Conservation (phyloP, 1,140 invertebrate species). For the Pollicipes pollicipes region DNA sequence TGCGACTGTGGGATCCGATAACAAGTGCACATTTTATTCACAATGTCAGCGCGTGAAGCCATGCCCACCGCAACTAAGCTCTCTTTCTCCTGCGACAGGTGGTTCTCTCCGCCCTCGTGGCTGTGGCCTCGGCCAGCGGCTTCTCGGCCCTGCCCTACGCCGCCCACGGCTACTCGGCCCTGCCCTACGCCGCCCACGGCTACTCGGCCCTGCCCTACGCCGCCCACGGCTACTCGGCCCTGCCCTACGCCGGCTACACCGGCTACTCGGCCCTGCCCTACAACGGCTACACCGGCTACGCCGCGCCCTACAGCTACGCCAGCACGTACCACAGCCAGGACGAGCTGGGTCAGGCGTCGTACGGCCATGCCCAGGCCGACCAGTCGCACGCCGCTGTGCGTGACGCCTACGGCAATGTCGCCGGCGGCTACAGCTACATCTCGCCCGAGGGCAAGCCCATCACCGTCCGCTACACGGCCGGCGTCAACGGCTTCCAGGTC, state of each 20-base stretch:
- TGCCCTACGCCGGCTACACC: constrained; percentile 10
- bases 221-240: too few species aligned
- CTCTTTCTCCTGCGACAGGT: constrained; percentile 19
- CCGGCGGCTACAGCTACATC: constrained; percentile 10
- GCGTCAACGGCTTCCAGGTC: constrained; percentile 14
- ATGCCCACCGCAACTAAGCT: too few species aligned
- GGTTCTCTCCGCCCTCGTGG: constrained; percentile 22
- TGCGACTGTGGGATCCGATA: too few species aligned
- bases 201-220: too few species aligned
- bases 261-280: constrained; percentile 5
- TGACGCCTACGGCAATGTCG: constrained; percentile 10
- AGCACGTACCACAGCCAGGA: too few species aligned
- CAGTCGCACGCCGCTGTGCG: constrained; percentile 13
- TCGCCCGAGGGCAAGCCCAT: constrained; percentile 10
- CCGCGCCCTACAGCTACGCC: constrained; percentile 9
- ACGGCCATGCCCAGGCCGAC: constrained; percentile 10
- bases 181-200: constrained; percentile 7
- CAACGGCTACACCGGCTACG: constrained; percentile 5
- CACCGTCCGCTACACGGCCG: constrained; percentile 11
- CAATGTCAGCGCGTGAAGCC: too few species aligned
- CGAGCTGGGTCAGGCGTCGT: too few species aligned
- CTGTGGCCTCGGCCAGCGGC: constrained; percentile 16
- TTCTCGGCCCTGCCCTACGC: constrained; percentile 9
- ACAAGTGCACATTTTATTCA: too few species aligned
- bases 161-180: not conserved